Conservation (phyloP, 1,140 invertebrate genomes). For the Leptinotarsa texana region DNA sequence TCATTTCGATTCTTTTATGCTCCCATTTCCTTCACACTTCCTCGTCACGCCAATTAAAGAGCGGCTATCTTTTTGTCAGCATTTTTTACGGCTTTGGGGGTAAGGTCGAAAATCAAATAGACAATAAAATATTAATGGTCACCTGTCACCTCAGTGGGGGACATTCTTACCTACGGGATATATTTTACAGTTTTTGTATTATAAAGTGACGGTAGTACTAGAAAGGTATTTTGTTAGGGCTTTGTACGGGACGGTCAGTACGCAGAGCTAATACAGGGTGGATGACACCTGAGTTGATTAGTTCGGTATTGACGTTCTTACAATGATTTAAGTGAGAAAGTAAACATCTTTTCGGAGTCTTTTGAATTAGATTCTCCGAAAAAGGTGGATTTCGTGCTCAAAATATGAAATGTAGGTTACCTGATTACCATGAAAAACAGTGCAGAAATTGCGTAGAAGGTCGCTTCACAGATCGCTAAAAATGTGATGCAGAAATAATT, state of each 20-base stretch:
- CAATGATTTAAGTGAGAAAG: too few relatives aligned
- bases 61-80: conserved; percentile 20
- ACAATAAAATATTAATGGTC: conserved; percentile 30
- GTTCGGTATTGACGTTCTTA: not conserved
- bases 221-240: conserved; percentile 14
- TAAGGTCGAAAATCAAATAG: conserved; percentile 20
- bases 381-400: too few relatives aligned
- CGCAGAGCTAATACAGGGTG: conserved; percentile 1
- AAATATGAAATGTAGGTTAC: too few relatives aligned
- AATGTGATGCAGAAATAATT: too few relatives aligned
- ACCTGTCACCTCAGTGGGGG: conserved; percentile 27
- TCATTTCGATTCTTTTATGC: conserved; percentile 10
- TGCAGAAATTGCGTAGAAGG: too few relatives aligned
- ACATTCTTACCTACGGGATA: conserved; percentile 23
- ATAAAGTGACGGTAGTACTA: conserved; percentile 11
- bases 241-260: conserved; percentile 10
- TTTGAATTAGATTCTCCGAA: too few relatives aligned
- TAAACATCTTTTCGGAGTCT: too few relatives aligned
- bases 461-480: too few relatives aligned
- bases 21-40: conserved; percentile 24
- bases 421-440: too few relatives aligned
- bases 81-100: conserved; percentile 20
- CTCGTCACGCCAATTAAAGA: conserved; percentile 14
- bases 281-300: not conserved
- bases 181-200: conserved; percentile 22